Evolutionary conservation across 2,797 vertebrate species (phyloP), one percentile per base, ranked within the genome.

Genomic region (Catharus ustulatus): DNA sequence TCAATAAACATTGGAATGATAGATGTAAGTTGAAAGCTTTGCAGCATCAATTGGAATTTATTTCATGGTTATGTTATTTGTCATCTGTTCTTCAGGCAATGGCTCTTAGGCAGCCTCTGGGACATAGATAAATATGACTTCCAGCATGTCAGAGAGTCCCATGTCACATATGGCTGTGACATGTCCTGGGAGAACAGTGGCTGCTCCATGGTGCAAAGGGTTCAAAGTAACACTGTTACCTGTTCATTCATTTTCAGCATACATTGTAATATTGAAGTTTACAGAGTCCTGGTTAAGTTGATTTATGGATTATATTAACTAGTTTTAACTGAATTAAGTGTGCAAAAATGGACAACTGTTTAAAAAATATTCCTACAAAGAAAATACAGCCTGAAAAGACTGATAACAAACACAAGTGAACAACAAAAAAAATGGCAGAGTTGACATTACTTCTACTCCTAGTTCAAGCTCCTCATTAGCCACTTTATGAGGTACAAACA

Each of bases 151-250:
- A 89, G 58, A 74, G n/a, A 12, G 27, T 57, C 10, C 16, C 0
- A 1, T 30, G 36, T 23, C 78, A 81, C 62, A 12, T 6, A 14
- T 5, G 9, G 24, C 36, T 1, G 4, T 26, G 52, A 72, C 5
- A 9, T 26, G 10, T 40, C 43, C 67, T n/a, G 42, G 12, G 9
- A 19, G 13, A 93, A 57, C 18, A 74, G 12, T 11, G 30, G 20
- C 32, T 59, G 48, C 30, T 77, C 19, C 36, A 32, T 0, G 1
- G 11, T 1, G 1, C 34, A 20, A 87, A 45, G 5, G n/a, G 24
- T 61, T 82, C 32, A 43, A 67, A 92, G 30, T 5, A 3, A 71
- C 13, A 58, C 8, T 15, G 5, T 20, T 54, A 58, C 16, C n/a
- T 5, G 1, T 38, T 57, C 23, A n/a, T 34, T 54, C 19, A 38